Evolutionary conservation across 2,113 vertebrate species (phyloP), one percentile per base, ranked within the genome.

Genomic region (Gallinago paraguaiae): DNA sequence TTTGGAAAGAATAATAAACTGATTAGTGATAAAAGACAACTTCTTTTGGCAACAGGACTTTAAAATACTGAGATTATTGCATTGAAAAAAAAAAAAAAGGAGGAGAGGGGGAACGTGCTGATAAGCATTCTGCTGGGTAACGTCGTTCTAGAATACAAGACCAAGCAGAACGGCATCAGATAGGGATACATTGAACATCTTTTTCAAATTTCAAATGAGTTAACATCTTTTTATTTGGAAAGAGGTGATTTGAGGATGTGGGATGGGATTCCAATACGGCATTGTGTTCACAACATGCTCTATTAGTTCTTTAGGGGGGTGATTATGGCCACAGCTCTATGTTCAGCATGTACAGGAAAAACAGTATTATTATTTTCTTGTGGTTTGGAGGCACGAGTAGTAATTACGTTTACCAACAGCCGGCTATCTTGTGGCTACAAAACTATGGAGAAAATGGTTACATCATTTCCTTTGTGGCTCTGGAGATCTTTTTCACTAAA

Each of bases 401-500:
- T 82, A 75, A 51, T 96, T 92, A 82, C 63, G 56, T 91, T 93
- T 93, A 95, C 93, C 94, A 95, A 69, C 23, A 76, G 86, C 80
- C 19, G 22, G 78, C 82, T 92, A 82, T 93, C 87, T 94, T 94
- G 88, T 92, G 94, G 94, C 78, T 94, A 35, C 80, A 89, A 57
- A 75, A 82, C 68, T 89, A 71, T 37, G 14, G 54, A 90, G 33
- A 94, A 71, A 82, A 80, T 25, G 28, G 13, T 41, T 50, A 45
- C 67, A 77, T 95, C 41, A 94, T 97, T 97, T 97, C 89, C 90
- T 96, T 82, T 95, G 88, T 93, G 94, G 74, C 79, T 30, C 69
- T 94, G 86, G 87, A 95, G 93, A 77, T 84, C 64, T n/a, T 91
- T 92, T 78, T 88, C 61, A 43, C 72, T 95, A 27, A 95, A 89